These are phyloP conservation scores for Acronicta aceris DNA, from an alignment of 2,888 invertebrate species.

Conservation along the genomic window DNA sequence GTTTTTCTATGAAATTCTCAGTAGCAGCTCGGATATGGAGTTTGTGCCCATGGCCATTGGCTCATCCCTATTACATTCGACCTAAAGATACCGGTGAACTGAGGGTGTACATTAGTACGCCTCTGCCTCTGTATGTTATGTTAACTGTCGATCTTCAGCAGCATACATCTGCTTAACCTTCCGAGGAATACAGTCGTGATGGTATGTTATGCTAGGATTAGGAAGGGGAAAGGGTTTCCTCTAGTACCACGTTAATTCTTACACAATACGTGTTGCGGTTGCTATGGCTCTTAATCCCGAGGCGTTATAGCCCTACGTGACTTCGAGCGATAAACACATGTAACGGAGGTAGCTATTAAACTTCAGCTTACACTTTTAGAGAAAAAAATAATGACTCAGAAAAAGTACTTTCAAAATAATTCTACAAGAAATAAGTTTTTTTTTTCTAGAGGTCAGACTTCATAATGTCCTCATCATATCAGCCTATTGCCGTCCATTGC, in stretches of 20 bases:
- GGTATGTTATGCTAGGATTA: slow-evolving; percentile 7
- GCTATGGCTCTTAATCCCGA: slow-evolving; percentile 14
- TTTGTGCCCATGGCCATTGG: too few species aligned
- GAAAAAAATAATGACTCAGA: not conserved
- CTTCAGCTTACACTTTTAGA: slow-evolving; percentile 6
- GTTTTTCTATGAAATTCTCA: too few species aligned
- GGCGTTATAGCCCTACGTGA: slow-evolving; percentile 47
- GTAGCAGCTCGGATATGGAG: too few species aligned
- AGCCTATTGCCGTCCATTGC: too few species aligned
- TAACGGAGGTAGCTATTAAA: slow-evolving; percentile 22
- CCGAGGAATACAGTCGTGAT: not conserved
- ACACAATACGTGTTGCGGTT: slow-evolving; percentile 25
- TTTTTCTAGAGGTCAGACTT: too few species aligned
- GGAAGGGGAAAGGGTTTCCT: not conserved
- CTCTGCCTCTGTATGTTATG: too few species aligned
- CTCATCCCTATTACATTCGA: too few species aligned
- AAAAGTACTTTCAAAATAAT: too few species aligned
- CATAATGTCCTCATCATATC: too few species aligned
- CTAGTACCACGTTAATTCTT: slow-evolving; percentile 22
- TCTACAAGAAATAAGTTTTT: too few species aligned
- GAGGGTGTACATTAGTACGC: too few species aligned
- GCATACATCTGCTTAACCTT: not conserved
- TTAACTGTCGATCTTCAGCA: not conserved
- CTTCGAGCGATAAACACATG: slow-evolving; percentile 38
- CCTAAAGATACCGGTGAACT: too few species aligned